Evolutionary conservation across 2,113 vertebrate species (phyloP).

Genomic region (Athene cunicularia): DNA sequence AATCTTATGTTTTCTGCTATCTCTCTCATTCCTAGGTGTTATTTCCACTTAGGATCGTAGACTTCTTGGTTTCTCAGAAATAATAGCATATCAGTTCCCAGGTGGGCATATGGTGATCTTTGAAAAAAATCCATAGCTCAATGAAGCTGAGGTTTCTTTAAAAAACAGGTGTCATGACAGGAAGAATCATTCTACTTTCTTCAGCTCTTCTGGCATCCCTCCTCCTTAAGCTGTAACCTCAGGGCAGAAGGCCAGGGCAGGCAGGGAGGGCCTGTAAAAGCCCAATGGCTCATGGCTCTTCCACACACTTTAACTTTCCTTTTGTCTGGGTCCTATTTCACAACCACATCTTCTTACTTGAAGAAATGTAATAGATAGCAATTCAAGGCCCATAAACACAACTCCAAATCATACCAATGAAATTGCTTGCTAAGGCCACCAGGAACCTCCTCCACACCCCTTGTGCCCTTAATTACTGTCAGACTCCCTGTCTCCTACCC

Average conservation of each 20-base stretch:
- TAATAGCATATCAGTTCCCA: background rate
- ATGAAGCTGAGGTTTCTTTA: background rate
- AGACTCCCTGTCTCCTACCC: background rate
- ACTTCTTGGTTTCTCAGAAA: background rate
- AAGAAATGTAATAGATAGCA: background rate
- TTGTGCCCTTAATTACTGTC: background rate
- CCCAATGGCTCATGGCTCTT: background rate
- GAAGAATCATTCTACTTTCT: background rate
- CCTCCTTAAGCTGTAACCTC: background rate
- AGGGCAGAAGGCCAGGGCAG: background rate
- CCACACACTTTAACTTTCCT: background rate
- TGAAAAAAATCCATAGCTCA: background rate
- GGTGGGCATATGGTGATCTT: accelerated
- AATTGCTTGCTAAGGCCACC: background rate
- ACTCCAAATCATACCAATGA: background rate
- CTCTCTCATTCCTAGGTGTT: background rate
- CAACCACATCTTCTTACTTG: background rate
- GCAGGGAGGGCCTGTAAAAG: background rate
- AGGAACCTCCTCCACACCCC: background rate
- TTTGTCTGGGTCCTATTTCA: background rate
- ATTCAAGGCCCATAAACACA: background rate
- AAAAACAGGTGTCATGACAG: background rate
- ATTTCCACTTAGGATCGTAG: background rate
- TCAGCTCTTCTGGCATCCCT: background rate
- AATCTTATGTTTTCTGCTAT: background rate